A percentile compares a stretch with the other conserved stretches of the same genome.
These are phyloP conservation scores for Falco berigora DNA, from an alignment of 2,797 vertebrate genomes.

Conservation along the genomic window DNA sequence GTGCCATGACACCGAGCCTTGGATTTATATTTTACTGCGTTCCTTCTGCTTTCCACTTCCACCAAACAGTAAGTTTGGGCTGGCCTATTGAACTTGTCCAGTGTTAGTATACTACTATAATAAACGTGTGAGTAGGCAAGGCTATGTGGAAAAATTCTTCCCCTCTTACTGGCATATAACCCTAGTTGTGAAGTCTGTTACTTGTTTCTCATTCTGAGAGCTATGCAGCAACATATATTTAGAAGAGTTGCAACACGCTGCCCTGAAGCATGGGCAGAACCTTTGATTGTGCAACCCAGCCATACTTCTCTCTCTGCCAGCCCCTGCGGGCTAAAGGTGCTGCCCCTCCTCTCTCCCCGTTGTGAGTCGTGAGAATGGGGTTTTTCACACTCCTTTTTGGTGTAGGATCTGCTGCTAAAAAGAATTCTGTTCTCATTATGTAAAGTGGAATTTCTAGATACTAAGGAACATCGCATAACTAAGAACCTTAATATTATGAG, in stretches of 20 bases:
- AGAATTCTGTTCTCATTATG: background rate
- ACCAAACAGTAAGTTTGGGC: background rate
- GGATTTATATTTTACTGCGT: background rate
- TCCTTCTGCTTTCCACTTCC: background rate
- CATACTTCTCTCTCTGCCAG: background rate
- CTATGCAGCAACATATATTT: background rate
- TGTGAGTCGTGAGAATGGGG: background rate
- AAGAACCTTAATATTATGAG: background rate
- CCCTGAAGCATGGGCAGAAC: background rate
- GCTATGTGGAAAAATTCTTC: background rate
- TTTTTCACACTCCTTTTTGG: background rate
- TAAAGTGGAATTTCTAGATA: background rate
- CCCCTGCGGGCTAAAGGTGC: background rate
- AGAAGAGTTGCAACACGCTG: background rate
- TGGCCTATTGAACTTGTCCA: background rate
- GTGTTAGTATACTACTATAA: background rate
- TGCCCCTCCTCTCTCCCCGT: background rate
- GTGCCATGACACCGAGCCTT: background rate
- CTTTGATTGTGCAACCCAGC: background rate
- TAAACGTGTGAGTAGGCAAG: background rate
- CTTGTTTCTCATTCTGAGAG: background rate
- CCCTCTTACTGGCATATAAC: background rate
- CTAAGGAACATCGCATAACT: background rate
- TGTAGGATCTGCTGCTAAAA: background rate
- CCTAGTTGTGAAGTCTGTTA: background rate